Base-by-base conservation (phyloP, 2,797 vertebrate genomes). In the Alectoris magna region DNA sequence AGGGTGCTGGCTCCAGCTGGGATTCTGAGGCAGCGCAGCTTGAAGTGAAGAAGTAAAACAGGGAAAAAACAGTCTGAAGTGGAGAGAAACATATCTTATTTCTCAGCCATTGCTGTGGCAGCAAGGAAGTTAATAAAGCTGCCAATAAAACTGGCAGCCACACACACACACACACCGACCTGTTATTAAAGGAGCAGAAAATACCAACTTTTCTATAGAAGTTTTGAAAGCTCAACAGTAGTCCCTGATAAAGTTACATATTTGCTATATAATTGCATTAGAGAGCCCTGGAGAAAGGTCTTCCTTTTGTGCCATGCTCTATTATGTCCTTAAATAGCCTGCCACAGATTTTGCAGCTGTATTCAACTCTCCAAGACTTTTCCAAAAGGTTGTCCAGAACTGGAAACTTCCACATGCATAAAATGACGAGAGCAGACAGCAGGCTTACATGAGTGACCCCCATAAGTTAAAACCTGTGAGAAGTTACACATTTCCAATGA, bases 261-360 rank as follows among this genome's bases (percentile, higher is more conserved):
- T 67, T 34, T 90, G 77, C 84, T 69, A 24, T 44, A 48, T 72
- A 87, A 87, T 87, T 34, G 82, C 67, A 56, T 64, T 51, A 56
- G 59, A 89, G 66, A 81, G 77, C 71, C 88, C 74, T 59, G 46
- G n/a, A 95, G 64, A 38, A 88, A 91, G 67, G 80, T 89, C 74
- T 69, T 44, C 14, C 22, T 72, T 86, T 17, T 48, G 46, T 91
- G 56, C 64, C 78, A 17, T 14, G 22, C 67, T 79, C 51, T 29
- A 10, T 86, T 82, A 43, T 34, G 29, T 15, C 63, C 43, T 84
- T 19, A 58, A 94, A 43, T 5, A 63, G 26, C 5, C 71, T 56
- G 43, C 74, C 55, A 81, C 62, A 31, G 86, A 84, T 74, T 90
- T 86, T 85, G 36, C 83, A 94, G 86, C 76, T 34, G 17, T n/a